Conservation (phyloP, 1,140 invertebrate species). For the Caenorhabditis inopinata region DNA sequence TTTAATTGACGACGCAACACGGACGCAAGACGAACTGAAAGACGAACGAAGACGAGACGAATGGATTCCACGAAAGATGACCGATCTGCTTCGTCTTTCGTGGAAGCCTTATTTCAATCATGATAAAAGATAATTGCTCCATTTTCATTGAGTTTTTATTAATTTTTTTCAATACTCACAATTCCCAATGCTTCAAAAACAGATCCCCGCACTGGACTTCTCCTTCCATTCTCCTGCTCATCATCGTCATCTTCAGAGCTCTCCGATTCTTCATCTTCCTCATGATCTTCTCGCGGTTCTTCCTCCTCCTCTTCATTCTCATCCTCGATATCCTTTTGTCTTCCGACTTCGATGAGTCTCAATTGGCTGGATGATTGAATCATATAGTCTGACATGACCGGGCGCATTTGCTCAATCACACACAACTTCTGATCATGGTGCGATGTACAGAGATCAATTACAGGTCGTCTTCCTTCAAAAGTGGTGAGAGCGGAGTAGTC, state of each 20-base stretch:
- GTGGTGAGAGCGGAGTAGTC: slow-evolving; percentile 79
- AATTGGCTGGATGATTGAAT: not conserved
- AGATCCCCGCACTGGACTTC: not conserved
- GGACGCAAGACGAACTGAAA: too few relatives aligned
- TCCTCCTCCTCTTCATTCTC: slow-evolving; percentile 58
- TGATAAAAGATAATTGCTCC: too few relatives aligned
- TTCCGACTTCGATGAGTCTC: not conserved
- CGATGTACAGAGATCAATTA: slow-evolving; percentile 69
- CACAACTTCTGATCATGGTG: slow-evolving; percentile 73
- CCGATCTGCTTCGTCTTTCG: too few relatives aligned
- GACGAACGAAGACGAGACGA: too few relatives aligned
- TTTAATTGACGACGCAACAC: too few relatives aligned
- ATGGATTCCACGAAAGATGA: too few relatives aligned
- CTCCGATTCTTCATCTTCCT: not conserved
- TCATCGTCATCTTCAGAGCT: slow-evolving; percentile 28
- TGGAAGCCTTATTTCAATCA: too few relatives aligned
- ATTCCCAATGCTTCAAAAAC: not conserved
- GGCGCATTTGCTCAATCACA: slow-evolving; percentile 67
- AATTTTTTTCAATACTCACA: not conserved
- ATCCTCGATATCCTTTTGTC: slow-evolving; percentile 39
- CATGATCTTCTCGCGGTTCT: slow-evolving; percentile 14
- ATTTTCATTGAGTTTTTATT: too few relatives aligned
- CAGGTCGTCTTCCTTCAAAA: slow-evolving; percentile 78
- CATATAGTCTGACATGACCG: not conserved
- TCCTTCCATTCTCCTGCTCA: slow-evolving; percentile 22